phyloP scores from a whole-genome alignment of 2,113 vertebrate genomes.

The Dascyllus trimaculatus region DNA sequence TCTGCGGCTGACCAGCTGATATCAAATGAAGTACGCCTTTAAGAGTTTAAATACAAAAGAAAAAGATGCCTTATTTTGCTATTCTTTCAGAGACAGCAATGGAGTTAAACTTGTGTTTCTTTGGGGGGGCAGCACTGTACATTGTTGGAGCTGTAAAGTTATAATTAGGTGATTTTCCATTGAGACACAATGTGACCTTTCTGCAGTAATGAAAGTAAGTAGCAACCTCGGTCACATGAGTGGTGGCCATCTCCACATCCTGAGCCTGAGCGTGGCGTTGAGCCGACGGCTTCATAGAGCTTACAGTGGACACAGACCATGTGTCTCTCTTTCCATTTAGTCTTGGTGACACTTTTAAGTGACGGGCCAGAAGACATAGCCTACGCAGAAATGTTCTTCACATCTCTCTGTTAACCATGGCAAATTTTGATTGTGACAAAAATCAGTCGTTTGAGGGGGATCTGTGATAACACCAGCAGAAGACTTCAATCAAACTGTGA shows the following conservation, averaged over 20 bases:
- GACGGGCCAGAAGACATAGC: slow-evolving; percentile 11
- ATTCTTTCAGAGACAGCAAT: slow-evolving; percentile 20
- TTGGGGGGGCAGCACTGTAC: slow-evolving; percentile 32
- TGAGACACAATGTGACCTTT: slow-evolving; percentile 83
- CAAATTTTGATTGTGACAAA: slow-evolving; percentile 53
- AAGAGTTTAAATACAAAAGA: neutral
- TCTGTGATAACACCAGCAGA: slow-evolving; percentile 9
- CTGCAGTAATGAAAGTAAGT: slow-evolving; percentile 77
- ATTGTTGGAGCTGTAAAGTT: slow-evolving; percentile 76
- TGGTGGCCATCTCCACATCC: slow-evolving; percentile 57
- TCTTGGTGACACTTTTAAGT: slow-evolving; percentile 39
- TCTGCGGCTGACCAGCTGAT: neutral
- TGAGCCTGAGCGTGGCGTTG: slow-evolving; percentile 57
- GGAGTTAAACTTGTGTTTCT: slow-evolving; percentile 39
- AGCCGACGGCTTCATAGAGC: slow-evolving; percentile 71
- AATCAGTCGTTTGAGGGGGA: slow-evolving; percentile 24
- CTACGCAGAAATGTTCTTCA: slow-evolving; percentile 7
- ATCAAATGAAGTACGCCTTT: neutral
- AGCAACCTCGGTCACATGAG: slow-evolving; percentile 75
- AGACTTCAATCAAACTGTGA: slow-evolving; percentile 41
- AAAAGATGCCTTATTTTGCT: neutral
- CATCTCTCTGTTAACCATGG: slow-evolving; percentile 39
- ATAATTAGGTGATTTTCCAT: slow-evolving; percentile 82
- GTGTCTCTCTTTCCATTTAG: slow-evolving; percentile 65
- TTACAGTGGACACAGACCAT: slow-evolving; percentile 59